phyloP scores from a whole-genome alignment of 1,140 invertebrate genomes.

The Drosophila paulistorum region DNA sequence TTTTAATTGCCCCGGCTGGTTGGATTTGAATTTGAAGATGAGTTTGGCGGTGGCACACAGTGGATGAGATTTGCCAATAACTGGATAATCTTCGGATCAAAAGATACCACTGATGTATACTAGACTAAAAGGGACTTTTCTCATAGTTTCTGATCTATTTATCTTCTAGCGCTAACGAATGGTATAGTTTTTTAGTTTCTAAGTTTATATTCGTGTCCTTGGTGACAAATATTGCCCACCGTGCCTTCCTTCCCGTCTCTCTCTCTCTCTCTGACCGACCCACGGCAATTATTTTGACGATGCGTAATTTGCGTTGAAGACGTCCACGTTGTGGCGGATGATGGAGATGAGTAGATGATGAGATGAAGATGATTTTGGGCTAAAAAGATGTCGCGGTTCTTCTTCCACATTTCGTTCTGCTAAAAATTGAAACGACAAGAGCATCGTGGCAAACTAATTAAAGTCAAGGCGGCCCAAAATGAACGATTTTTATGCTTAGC shows the following conservation, averaged over 20 bases:
- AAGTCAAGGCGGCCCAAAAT: conserved; percentile 58
- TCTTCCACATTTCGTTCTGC: neutral
- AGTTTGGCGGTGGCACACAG: too few species aligned
- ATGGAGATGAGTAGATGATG: conserved; percentile 47
- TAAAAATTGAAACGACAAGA: conserved; percentile 66
- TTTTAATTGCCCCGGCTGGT: conserved; percentile 62
- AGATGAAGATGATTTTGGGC: conserved; percentile 25
- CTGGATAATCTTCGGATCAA: too few species aligned
- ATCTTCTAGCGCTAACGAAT: too few species aligned
- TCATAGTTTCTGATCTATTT: too few species aligned
- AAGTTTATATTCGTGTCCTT: too few species aligned
- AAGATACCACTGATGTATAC: too few species aligned
- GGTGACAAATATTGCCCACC: too few species aligned
- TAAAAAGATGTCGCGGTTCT: conserved; percentile 40
- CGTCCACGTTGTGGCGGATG: conserved; percentile 54
- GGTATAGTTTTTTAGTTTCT: too few species aligned
- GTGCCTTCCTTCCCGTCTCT: too few species aligned
- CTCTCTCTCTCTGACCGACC: conserved; percentile 49
- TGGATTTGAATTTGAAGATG: neutral
- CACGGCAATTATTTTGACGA: conserved; percentile 80
- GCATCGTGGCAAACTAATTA: conserved; percentile 77
- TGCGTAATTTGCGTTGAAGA: conserved; percentile 77
- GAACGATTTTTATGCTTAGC: conserved; percentile 78
- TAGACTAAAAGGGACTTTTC: too few species aligned
- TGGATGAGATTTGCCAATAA: too few species aligned